Percentiles rank a stretch among this genome's conserved stretches.
Evolutionary conservation across 2,113 vertebrate genomes (phyloP).

Genomic region (Crocuta crocuta): DNA sequence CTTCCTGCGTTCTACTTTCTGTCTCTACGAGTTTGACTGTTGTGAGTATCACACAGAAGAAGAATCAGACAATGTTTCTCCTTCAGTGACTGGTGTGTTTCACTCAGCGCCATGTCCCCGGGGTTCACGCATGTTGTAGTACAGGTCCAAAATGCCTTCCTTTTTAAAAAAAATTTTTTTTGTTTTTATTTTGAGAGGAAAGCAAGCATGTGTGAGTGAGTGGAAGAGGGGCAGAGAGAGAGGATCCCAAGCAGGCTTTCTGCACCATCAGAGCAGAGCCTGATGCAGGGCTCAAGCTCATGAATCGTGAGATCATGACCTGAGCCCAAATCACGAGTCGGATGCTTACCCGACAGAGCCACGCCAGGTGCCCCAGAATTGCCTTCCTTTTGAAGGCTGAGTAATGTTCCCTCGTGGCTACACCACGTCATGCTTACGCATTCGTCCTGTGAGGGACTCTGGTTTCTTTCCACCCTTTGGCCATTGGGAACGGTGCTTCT

Average conservation of each 20-base stretch:
- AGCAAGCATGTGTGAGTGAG: too few relatives aligned
- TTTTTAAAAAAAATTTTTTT: too few relatives aligned
- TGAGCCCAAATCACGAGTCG: too few relatives aligned
- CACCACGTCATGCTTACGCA: rapidly evolving
- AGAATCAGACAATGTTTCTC: rapidly evolving
- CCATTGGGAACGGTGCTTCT: rapidly evolving
- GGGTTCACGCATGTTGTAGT: rapidly evolving
- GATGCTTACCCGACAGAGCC: too few relatives aligned
- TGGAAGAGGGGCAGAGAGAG: too few relatives aligned
- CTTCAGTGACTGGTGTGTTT: neutral
- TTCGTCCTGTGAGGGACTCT: rapidly evolving
- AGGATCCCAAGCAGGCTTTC: too few relatives aligned
- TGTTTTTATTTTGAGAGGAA: too few relatives aligned
- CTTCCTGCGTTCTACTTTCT: rapidly evolving
- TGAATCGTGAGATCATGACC: too few relatives aligned
- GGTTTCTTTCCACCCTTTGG: rapidly evolving
- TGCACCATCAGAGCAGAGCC: too few relatives aligned
- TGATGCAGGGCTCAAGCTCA: too few relatives aligned
- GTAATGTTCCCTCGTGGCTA: rapidly evolving
- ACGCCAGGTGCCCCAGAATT: rapidly evolving
- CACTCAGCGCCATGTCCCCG: rapidly evolving
- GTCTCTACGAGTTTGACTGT: neutral
- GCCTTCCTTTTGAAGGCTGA: neutral
- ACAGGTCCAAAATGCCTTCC: rapidly evolving
- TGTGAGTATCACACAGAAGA: rapidly evolving